Evolutionary conservation across 2,113 vertebrate species (phyloP).

Genomic region (Rhegmatorhina hoffmannsi): DNA sequence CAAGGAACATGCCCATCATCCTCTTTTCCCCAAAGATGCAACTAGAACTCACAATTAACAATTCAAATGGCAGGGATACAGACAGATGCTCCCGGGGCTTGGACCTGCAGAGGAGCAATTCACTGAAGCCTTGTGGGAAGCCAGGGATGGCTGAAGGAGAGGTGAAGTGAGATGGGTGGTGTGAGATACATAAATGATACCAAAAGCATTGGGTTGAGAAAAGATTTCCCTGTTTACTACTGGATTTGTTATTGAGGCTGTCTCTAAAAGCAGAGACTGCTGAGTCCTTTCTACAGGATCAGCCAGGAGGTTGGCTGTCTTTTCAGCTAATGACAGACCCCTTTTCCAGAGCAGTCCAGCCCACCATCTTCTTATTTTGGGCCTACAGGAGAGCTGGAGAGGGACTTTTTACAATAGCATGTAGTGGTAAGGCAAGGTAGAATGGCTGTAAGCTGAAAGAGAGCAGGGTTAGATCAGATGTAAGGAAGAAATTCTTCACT

Average conservation of each 20-base stretch:
- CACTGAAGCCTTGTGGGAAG: neutral
- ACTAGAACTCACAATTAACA: neutral
- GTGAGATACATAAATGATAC: accelerated
- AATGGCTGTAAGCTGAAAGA: neutral
- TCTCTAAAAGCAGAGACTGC: neutral
- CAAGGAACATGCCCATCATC: neutral
- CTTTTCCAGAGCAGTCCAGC: neutral
- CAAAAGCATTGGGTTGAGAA: neutral
- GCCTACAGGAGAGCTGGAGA: neutral
- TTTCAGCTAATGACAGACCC: neutral
- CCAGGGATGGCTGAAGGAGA: neutral
- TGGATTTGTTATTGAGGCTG: neutral
- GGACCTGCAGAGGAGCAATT: neutral
- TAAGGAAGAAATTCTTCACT: neutral
- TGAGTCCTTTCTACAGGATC: neutral
- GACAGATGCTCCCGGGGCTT: neutral
- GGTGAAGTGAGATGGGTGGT: neutral
- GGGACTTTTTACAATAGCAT: no score
- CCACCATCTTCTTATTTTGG: neutral
- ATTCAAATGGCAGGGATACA: neutral
- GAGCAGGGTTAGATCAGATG: neutral
- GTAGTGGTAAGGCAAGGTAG: neutral
- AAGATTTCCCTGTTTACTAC: neutral
- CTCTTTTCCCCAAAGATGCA: neutral
- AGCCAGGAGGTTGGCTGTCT: neutral